Percentiles rank a stretch among this genome's conserved stretches.
Conservation (phyloP, 2,113 vertebrate species). For the Anseranas semipalmata region DNA sequence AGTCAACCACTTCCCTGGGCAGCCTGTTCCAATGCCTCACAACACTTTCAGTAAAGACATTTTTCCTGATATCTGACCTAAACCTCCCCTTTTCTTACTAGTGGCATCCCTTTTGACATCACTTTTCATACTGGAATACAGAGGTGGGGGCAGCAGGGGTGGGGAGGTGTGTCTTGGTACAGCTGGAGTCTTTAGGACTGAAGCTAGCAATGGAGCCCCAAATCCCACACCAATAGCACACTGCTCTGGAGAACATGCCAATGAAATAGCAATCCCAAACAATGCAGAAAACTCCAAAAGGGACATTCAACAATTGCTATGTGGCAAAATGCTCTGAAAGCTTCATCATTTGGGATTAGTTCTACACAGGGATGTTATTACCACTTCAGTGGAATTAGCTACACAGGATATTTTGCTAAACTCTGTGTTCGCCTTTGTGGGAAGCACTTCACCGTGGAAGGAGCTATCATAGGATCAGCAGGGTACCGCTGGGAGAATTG, state of each 20-base stretch:
- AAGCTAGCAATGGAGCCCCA: background rate
- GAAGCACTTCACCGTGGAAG: background rate
- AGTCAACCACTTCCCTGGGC: no score
- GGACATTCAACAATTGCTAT: background rate
- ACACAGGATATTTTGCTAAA: slow-evolving; percentile 20
- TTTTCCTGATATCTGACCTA: no score
- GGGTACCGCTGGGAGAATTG: background rate
- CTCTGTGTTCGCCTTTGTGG: background rate
- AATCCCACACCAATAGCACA: background rate
- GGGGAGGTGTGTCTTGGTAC: background rate
- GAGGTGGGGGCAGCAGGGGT: background rate
- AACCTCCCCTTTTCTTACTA: no score
- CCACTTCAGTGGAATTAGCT: slow-evolving; percentile 12
- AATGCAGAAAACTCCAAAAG: background rate
- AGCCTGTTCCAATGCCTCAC: no score
- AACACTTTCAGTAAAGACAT: no score
- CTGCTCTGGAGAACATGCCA: background rate
- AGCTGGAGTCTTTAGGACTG: background rate
- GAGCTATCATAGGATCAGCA: background rate
- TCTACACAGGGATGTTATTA: background rate
- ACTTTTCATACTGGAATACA: background rate
- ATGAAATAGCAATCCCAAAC: background rate
- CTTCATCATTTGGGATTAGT: background rate
- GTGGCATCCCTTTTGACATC: background rate
- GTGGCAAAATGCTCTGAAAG: slow-evolving; percentile 27